These are phyloP conservation scores for Trichomalopsis sarcophagae DNA, from an alignment of 1,140 invertebrate species.

Conservation along the genomic window DNA sequence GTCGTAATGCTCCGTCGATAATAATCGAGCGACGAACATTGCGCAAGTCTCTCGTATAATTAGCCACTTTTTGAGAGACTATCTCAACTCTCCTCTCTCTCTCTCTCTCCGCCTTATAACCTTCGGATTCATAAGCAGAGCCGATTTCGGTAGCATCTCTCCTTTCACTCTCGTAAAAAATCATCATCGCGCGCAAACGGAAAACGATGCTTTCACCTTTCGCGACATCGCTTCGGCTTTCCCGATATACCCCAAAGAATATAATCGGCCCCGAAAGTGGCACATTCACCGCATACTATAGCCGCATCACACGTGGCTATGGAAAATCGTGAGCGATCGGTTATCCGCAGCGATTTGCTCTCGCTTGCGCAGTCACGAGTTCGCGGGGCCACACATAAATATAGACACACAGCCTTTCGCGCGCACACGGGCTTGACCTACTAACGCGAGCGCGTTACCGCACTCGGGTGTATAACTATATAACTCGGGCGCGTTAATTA, in stretches of 20 bases:
- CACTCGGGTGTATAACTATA: background rate
- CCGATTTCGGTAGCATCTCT: background rate
- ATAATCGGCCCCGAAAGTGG: background rate
- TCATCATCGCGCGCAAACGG: background rate
- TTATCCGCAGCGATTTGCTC: slow-evolving; percentile 4
- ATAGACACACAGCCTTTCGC: background rate
- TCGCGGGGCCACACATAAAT: background rate
- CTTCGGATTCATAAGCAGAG: background rate
- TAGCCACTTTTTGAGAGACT: background rate
- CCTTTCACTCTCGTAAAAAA: background rate
- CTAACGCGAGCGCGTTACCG: background rate
- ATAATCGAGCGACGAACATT: background rate
- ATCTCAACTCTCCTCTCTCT: background rate
- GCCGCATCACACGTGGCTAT: background rate
- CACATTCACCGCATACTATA: background rate
- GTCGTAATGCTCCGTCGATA: background rate
- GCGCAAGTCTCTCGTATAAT: background rate
- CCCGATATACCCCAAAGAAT: background rate
- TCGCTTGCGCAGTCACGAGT: background rate
- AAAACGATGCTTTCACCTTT: background rate
- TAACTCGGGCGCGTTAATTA: background rate
- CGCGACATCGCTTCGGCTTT: background rate
- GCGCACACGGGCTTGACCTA: slow-evolving; percentile 1
- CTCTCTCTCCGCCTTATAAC: background rate
- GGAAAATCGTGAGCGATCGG: slow-evolving; percentile 8